These are phyloP conservation scores for Eupeodes corollae DNA, from an alignment of 1,140 invertebrate species.

Conservation along the genomic window DNA sequence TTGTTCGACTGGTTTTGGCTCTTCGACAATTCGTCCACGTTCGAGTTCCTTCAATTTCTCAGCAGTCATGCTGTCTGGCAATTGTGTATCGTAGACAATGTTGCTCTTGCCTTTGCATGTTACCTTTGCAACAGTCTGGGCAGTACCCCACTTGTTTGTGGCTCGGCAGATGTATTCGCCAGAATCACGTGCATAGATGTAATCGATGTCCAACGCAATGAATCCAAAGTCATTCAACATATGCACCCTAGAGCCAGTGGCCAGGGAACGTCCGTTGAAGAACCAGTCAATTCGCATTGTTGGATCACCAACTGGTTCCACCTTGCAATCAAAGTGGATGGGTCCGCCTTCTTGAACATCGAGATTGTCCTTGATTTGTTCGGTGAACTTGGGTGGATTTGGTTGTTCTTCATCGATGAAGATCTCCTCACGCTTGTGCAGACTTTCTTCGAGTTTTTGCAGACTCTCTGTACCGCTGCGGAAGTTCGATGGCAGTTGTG, in stretches of 20 bases:
- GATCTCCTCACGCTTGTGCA: conserved; percentile 79
- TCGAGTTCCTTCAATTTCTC: conserved; percentile 89
- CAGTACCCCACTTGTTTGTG: conserved; percentile 74
- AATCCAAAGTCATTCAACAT: conserved; percentile 90
- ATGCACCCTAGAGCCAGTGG: conserved; percentile 78
- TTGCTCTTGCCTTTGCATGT: conserved; percentile 74
- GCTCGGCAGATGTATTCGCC: conserved; percentile 79
- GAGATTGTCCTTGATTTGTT: conserved; percentile 70
- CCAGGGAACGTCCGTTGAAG: conserved; percentile 80
- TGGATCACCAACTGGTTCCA: conserved; percentile 76
- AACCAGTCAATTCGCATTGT: conserved; percentile 90
- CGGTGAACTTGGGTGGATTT: conserved; percentile 73
- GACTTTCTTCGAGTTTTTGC: conserved; percentile 77
- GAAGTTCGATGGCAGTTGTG: conserved; percentile 79
- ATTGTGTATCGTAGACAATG: conserved; percentile 82
- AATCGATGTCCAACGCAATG: conserved; percentile 76
- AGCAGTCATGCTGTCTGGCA: conserved; percentile 84
- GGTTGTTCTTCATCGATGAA: conserved; percentile 70
- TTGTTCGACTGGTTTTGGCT: conserved; percentile 54
- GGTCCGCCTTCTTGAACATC: conserved; percentile 77
- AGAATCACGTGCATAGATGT: conserved; percentile 71
- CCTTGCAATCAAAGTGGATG: conserved; percentile 83
- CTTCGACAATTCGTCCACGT: conserved; percentile 60
- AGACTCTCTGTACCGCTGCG: conserved; percentile 77
- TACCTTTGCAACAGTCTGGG: conserved; percentile 71